These are phyloP conservation scores for Oreotragus oreotragus DNA, from an alignment of 2,113 vertebrate genomes.

Conservation along the genomic window DNA sequence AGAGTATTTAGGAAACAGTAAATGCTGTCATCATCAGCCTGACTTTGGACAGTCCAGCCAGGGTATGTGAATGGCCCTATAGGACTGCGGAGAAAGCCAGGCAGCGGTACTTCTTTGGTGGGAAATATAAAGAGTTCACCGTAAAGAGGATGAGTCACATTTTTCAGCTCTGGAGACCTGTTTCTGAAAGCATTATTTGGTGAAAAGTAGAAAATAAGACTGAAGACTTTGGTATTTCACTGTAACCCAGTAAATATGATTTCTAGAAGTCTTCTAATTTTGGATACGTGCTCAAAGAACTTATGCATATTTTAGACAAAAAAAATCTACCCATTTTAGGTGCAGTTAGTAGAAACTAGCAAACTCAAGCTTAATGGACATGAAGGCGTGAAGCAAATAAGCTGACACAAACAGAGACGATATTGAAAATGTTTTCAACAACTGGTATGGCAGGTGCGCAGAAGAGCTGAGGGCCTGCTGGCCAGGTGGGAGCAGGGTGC, in stretches of 20 bases:
- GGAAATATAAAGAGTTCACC: not conserved
- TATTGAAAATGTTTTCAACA: not conserved
- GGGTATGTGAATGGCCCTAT: fast-evolving
- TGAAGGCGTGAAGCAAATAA: not conserved
- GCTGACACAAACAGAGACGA: not conserved
- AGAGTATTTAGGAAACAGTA: not conserved
- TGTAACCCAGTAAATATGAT: not conserved
- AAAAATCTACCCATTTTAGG: not conserved
- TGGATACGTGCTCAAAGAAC: not conserved
- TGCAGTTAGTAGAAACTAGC: not conserved
- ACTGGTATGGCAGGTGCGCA: not conserved
- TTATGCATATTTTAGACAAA: not conserved
- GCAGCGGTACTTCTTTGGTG: no score
- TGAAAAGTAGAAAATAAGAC: not conserved
- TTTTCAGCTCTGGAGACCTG: not conserved
- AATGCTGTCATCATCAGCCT: not conserved
- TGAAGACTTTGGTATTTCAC: not conserved
- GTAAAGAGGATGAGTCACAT: not conserved
- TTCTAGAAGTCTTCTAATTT: not conserved
- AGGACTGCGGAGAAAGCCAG: not conserved
- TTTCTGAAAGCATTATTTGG: not conserved
- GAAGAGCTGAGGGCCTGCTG: not conserved
- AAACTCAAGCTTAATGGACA: not conserved
- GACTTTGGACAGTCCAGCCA: not conserved
- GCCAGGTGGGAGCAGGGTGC: not conserved